Base-by-base conservation (phyloP, 2,888 invertebrate genomes). In the Pyrgus malvae region DNA sequence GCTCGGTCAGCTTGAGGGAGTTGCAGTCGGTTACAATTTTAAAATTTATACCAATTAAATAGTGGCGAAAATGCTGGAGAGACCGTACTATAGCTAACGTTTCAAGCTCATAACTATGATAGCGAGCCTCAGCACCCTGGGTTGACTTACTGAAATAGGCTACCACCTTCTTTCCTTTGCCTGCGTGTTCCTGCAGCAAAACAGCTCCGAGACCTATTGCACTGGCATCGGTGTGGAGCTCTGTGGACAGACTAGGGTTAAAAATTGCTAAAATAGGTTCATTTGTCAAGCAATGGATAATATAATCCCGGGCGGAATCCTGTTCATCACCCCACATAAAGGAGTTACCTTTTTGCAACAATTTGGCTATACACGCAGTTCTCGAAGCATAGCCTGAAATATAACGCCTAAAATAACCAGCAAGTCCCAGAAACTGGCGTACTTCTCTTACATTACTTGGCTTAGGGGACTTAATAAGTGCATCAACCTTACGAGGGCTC, bases 51-150 rank as follows among this genome's bases (percentile, higher is more conserved):
- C 61, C 63, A 11, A 64, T 60, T 0, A 69, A 38, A 41, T 59
- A 69, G 0, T 67, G 67, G 0, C 65, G 50, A 37, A 69, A 68
- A 44, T 69, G 61, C 38, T 69, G 64, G 0, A 68, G 46, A 0
- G 68, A 66, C 3, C 57, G 48, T 0, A 65, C 58, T 5, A 62
- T 57, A 0, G 61, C 60, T 9, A 63, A 23, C 0, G 33, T 33
- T 14, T 33, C 33, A 2, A 33, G 14, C 2, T 33, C 33, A 14
- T 33, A 33, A 1, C 14, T 14, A 8, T 33, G 33, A 14, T 33
- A 33, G 2, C 7, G 6, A 7, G 33, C 12, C 8, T 33, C 33
- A 7, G 33, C 33, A 6, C 33, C 33, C 14, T 14, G 14, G 2
- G 33, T 33, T 1, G 14, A 14, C 1, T 2, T 33, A 7, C 33